Evolutionary conservation across 2,113 vertebrate species (phyloP), one percentile per base, ranked within the genome.

Genomic region (Sylvia atricapilla): DNA sequence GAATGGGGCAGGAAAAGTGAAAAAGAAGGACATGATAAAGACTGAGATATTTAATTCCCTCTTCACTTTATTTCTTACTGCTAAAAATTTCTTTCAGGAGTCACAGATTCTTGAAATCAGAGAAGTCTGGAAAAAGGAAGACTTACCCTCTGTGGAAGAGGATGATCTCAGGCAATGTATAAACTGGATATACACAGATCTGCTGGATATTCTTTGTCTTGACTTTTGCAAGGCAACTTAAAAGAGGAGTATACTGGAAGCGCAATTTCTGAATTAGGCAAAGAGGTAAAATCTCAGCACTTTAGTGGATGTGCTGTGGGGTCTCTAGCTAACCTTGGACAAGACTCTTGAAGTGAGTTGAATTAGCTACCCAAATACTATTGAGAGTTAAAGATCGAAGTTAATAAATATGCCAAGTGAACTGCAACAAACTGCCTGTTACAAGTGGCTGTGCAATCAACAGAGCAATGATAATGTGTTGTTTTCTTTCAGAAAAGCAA

Each of bases 281-380:
- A 24, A 35, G 18, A 31, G 14, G 19, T 41, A 35, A 11, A 78
- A 37, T 44, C 10, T 69, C 24, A 74, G 6, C 6, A 46, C 9
- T 67, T 72, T 1, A 24, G n/a, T 63, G 20, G 33, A 6, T 50
- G 27, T 37, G 3, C 11, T 1, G 0, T 31, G 23, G 13, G 5
- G 19, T 70, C 24, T 82, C 17, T 55, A 44, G 31, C 44, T 62
- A 92, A n/a, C 52, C 37, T 88, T 76, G 58, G 62, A 50, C 11
- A 68, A 76, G 14, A 3, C 5, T 47, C 25, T 62, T 55, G 62
- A 83, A 75, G 22, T 53, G 31, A 83, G 25, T 46, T 3, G 1
- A 91, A 84, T 92, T 84, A 80, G 47, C 18, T 56, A 69, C 27
- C 21, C 50, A 77, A 74, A 80, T 72, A 84, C 35, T 76, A 27